Percentiles rank a stretch among this genome's conserved stretches.
Evolutionary conservation across 37 sponge, comb jelly and placozoan species (phyloP).

Genomic region (Geodia barretti): DNA sequence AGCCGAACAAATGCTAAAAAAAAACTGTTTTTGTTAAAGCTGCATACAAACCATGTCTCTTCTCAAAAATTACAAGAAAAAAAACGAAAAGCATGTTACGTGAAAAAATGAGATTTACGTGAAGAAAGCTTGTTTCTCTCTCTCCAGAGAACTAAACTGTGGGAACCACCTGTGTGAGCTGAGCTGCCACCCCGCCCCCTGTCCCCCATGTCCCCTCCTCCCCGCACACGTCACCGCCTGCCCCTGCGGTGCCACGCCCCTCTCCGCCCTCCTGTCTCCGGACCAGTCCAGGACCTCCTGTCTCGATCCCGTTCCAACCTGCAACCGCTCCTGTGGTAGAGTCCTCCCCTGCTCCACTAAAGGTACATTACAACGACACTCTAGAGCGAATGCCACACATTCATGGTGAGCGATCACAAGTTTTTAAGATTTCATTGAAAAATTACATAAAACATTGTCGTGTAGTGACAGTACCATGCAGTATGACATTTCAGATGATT

Average conservation of each 20-base stretch:
- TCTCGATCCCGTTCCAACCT: constrained; percentile 89
- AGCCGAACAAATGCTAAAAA: too few relatives aligned
- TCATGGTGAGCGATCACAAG: too few relatives aligned
- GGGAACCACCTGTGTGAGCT: constrained; percentile 89
- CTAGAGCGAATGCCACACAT: too few relatives aligned
- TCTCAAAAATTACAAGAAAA: background rate
- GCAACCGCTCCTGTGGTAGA: constrained; percentile 66
- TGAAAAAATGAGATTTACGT: background rate
- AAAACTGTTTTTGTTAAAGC: background rate
- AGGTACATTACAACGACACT: too few relatives aligned
- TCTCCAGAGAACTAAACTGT: constrained; percentile 71
- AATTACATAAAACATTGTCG: too few relatives aligned
- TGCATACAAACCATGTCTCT: background rate
- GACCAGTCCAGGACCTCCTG: constrained; percentile 73
- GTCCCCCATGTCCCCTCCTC: constrained; percentile 73
- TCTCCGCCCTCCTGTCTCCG: constrained; percentile 41
- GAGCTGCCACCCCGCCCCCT: constrained; percentile 77
- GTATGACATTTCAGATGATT: too few relatives aligned
- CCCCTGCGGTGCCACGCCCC: constrained; percentile 84
- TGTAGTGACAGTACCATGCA: too few relatives aligned
- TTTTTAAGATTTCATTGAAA: too few relatives aligned
- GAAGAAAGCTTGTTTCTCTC: background rate
- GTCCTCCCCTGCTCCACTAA: constrained; percentile 60
- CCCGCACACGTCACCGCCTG: constrained; percentile 67
- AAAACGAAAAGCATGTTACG: too few relatives aligned